phyloP scores from a whole-genome alignment of 2,113 vertebrate genomes.

The Catharus minimus region DNA sequence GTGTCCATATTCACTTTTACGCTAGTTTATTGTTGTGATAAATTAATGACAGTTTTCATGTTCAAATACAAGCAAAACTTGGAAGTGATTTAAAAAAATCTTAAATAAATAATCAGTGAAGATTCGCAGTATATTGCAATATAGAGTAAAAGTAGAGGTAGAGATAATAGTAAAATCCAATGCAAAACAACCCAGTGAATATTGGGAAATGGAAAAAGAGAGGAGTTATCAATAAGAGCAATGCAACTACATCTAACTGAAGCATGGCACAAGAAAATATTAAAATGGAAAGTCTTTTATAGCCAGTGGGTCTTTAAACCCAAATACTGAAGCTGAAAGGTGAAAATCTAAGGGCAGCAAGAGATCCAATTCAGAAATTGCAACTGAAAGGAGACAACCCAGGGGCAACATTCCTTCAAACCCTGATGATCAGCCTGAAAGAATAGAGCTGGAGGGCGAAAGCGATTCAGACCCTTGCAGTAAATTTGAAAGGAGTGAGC shows the following conservation, averaged over 20 bases:
- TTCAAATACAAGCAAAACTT: not conserved
- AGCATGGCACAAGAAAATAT: not conserved
- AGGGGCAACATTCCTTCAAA: constrained; percentile 56
- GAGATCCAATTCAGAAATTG: constrained; percentile 34
- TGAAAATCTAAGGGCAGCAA: constrained; percentile 39
- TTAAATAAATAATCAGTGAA: not conserved
- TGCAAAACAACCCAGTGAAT: not conserved
- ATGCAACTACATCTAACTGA: not conserved
- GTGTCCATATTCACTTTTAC: not conserved
- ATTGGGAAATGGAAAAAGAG: not conserved
- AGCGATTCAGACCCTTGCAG: constrained; percentile 4
- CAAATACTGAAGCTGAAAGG: constrained; percentile 29
- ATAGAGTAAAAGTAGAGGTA: not conserved
- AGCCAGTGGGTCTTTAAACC: constrained; percentile 37
- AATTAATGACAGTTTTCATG: not conserved
- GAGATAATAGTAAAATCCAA: not conserved
- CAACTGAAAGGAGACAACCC: constrained; percentile 57
- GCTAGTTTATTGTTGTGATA: not conserved
- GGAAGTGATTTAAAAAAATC: not conserved
- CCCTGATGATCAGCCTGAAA: constrained; percentile 58
- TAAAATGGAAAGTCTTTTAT: constrained; percentile 26
- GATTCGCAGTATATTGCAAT: not conserved
- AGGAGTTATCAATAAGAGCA: not conserved
- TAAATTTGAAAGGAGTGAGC: constrained; percentile 53
- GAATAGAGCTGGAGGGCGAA: constrained; percentile 50